Conservation (phyloP, 2,888 invertebrate species). For the Laspeyria flexula region DNA sequence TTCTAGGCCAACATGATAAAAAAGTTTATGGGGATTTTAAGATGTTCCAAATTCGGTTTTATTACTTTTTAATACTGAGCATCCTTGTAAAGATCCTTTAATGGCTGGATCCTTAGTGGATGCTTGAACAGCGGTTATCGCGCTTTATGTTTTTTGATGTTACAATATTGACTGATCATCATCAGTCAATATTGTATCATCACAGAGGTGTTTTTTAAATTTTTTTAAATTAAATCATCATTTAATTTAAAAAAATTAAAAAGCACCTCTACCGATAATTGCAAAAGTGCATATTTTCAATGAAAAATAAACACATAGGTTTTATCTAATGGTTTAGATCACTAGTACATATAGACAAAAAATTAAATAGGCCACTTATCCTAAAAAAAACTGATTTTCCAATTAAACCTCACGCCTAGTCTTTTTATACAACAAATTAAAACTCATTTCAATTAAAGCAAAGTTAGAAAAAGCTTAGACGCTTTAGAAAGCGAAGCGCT, state of each 20-base stretch:
- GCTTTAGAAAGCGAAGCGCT: conserved; percentile 42
- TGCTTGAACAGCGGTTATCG: conserved; percentile 32
- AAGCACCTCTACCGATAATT: no score
- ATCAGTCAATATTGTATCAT: no score
- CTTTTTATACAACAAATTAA: conserved; percentile 26
- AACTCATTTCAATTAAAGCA: conserved; percentile 30
- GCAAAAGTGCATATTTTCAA: no score
- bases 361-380: background rate
- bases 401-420: conserved; percentile 25
- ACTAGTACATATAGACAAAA: background rate
- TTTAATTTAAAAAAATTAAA: no score
- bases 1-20: conserved; percentile 32
- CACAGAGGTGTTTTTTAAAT: no score
- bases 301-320: no score
- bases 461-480: conserved; percentile 20
- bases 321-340: background rate
- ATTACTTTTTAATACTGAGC: conserved; percentile 63
- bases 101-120: background rate
- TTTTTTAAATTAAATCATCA: no score
- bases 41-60: conserved; percentile 61
- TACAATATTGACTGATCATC: no score
- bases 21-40: conserved; percentile 34
- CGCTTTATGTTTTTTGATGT: conserved; percentile 17
- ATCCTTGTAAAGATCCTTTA: conserved; percentile 36
- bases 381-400: conserved; percentile 12